These are phyloP conservation scores for Bucco capensis DNA, from an alignment of 2,113 vertebrate species.

Conservation along the genomic window DNA sequence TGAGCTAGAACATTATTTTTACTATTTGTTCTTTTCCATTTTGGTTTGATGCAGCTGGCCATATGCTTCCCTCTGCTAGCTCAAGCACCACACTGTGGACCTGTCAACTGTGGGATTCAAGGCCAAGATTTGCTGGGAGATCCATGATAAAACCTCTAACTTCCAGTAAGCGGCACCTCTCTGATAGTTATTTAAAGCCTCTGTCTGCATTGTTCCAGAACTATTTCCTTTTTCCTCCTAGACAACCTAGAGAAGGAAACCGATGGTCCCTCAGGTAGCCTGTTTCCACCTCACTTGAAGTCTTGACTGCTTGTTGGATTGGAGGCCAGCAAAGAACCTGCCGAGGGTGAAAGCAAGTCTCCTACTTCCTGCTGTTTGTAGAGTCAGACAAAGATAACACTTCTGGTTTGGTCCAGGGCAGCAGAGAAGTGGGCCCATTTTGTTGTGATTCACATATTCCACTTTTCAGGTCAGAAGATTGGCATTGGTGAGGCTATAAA, in stretches of 20 bases:
- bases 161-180: background rate
- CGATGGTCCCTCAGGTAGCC: background rate
- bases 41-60: background rate
- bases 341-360: background rate
- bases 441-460: background rate
- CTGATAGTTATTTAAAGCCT: constrained; percentile 2
- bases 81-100: fast-evolving
- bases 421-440: background rate
- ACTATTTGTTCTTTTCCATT: background rate
- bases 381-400: background rate
- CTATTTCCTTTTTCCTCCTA: constrained; percentile 45
- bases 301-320: background rate
- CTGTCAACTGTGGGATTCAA: background rate
- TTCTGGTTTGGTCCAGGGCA: background rate
- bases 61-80: fast-evolving
- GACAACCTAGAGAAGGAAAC: constrained; percentile 12
- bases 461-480: background rate
- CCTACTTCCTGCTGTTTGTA: background rate
- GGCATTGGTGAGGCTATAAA: background rate
- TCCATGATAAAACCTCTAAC: background rate
- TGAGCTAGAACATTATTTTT: background rate
- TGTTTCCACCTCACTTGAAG: background rate
- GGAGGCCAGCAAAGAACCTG: background rate
- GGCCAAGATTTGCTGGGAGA: background rate
- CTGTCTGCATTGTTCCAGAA: background rate